Base-by-base conservation (phyloP, 2,797 vertebrate genomes). In the Phoebastria nigripes region DNA sequence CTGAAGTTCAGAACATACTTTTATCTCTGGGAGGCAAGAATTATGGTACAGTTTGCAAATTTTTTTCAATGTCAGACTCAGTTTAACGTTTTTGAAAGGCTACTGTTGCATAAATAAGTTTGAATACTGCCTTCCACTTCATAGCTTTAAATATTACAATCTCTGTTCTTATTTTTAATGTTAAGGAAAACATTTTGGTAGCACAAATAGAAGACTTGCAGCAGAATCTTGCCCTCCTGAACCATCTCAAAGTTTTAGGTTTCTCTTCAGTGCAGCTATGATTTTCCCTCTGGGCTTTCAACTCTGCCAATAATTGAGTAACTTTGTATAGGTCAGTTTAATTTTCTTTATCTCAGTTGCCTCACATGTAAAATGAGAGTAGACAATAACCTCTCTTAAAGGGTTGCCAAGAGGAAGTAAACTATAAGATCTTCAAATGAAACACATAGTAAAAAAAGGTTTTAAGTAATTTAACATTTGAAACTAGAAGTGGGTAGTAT, bases 1-100 rank as follows among this genome's bases (percentile, higher is more conserved):
- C 47, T 93, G 90, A 89, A 92, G 73, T 91, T 90, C 79, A 91
- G 87, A 96, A 89, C 18, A 41, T 18, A 63, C 42, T 94, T 95
- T 95, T 59, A 76, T 77, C 92, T 94, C 79, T 82, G 54, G 8
- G 35, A 87, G 39, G 16, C 85, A 89, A 87, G 84, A 70, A 76
- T 52, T 85, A 65, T 13, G n/a, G 58, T 81, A 76, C 25, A 39
- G 37, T 63, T 94, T 39, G 20, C 42, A 44, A 14, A 2, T 33
- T 49, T 51, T 92, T 81, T 74, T 28, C 55, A 26, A 9, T 33
- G 22, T 89, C 71, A 76, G 51, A 72, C 44, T 91, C n/a, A 33
- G 41, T 69, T 82, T 77, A 77, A 82, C 21, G 15, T 79, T 93
- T 82, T 55, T 92, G 55, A 72, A 93, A 87, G 62, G 42, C 39